These are phyloP conservation scores for Penaeus monodon DNA, from an alignment of 2,888 invertebrate species.

Conservation along the genomic window DNA sequence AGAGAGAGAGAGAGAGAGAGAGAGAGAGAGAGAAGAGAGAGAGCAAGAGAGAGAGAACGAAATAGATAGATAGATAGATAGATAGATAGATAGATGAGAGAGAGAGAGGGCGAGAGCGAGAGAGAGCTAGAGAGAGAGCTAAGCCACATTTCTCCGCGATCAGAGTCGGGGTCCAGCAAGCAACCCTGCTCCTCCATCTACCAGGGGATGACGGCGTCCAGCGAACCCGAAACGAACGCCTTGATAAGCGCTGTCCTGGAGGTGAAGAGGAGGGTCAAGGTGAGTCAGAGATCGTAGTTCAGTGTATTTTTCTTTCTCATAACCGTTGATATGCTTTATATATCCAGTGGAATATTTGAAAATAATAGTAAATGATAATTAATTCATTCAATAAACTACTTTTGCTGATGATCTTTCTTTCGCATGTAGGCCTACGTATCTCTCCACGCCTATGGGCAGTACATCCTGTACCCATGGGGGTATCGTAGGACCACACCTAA, in stretches of 20 bases:
- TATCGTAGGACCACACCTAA: constrained; percentile 33
- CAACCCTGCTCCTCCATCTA: constrained; percentile 41
- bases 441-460: constrained; percentile 67
- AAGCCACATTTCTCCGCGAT: too few relatives aligned
- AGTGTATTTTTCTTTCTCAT: too few relatives aligned
- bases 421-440: constrained; percentile 31
- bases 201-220: constrained; percentile 52
- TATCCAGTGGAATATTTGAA: too few relatives aligned
- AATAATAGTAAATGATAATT: too few relatives aligned
- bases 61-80: too few relatives aligned
- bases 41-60: constrained; percentile 9
- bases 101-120: too few relatives aligned
- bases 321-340: too few relatives aligned
- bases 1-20: constrained; percentile 65
- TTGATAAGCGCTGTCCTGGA: constrained; percentile 34
- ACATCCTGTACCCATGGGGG: constrained; percentile 68
- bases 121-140: too few relatives aligned
- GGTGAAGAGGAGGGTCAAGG: constrained; percentile 27
- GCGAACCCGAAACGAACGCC: constrained; percentile 55
- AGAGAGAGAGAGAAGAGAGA: constrained; percentile 58
- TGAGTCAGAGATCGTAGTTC: neutral
- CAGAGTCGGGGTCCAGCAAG: constrained; percentile 31
- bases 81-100: too few relatives aligned
- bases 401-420: too few relatives aligned
- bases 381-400: too few relatives aligned